phyloP scores from a whole-genome alignment of 2,113 vertebrate genomes.

The Eidolon helvum region DNA sequence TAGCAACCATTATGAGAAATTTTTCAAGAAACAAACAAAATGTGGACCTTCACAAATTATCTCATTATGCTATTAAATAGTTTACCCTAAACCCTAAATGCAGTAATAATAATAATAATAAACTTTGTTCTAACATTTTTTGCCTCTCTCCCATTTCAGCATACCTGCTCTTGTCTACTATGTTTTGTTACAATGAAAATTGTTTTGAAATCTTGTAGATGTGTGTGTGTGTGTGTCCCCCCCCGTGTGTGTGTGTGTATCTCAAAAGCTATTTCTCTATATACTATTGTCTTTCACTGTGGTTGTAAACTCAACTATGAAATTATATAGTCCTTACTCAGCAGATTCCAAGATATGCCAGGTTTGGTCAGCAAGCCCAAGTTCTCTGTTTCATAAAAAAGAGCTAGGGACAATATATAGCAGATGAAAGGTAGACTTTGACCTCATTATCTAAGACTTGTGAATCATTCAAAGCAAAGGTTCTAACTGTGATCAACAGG shows the following conservation, averaged over 20 bases:
- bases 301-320: slow-evolving; percentile 50
- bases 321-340: slow-evolving; percentile 69
- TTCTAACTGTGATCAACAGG: slow-evolving; percentile 38
- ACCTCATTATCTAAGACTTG: slow-evolving; percentile 50
- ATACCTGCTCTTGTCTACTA: background rate
- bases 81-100: background rate
- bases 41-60: background rate
- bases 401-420: slow-evolving; percentile 33
- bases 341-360: slow-evolving; percentile 46
- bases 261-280: slow-evolving; percentile 10
- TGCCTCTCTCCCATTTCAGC: background rate
- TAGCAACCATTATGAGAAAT: background rate
- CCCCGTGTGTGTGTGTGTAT: background rate
- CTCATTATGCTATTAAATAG: background rate
- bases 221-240: no score
- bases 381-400: slow-evolving; percentile 47
- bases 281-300: background rate
- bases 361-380: slow-evolving; percentile 72
- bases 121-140: background rate
- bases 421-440: slow-evolving; percentile 54
- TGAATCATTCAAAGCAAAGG: slow-evolving; percentile 61
- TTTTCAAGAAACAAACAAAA: background rate
- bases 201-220: no score
- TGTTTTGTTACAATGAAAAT: slow-evolving; percentile 25
- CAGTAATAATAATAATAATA: background rate